A percentile compares a stretch with the other conserved stretches of the same genome.
Conservation (phyloP, 2,797 vertebrate species). For the Coluber constrictor region DNA sequence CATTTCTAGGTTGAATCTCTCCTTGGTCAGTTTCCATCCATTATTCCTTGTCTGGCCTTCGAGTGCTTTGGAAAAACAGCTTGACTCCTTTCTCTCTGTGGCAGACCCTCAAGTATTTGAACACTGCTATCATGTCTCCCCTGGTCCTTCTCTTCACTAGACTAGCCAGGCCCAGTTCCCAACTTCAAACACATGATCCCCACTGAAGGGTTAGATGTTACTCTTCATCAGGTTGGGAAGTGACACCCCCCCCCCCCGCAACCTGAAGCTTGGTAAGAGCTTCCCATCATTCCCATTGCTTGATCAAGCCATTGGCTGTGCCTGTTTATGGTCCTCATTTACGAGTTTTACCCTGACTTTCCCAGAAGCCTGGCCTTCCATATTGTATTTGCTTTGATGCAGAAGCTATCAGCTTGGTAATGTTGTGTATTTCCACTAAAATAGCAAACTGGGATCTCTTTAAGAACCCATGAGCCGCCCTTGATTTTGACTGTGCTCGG, state of each 20-base stretch:
- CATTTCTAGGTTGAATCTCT: too few species aligned
- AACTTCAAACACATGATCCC: not conserved
- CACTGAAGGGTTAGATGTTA: not conserved
- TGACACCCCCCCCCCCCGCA: not conserved
- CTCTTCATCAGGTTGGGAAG: not conserved
- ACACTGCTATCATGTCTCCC: too few species aligned
- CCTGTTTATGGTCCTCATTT: not conserved
- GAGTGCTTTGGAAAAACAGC: too few species aligned
- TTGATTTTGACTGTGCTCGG: not conserved
- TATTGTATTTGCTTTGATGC: not conserved
- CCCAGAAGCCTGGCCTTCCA: not conserved
- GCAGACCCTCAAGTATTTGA: too few species aligned
- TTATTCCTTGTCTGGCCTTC: too few species aligned
- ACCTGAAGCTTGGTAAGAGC: not conserved
- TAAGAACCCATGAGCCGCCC: fast-evolving
- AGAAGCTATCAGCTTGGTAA: not conserved
- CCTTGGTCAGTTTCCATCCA: too few species aligned
- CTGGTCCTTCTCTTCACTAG: too few species aligned
- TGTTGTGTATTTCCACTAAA: not conserved
- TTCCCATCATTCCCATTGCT: not conserved
- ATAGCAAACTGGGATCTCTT: not conserved
- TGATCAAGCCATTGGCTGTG: not conserved
- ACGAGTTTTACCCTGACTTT: not conserved
- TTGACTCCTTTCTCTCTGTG: too few species aligned
- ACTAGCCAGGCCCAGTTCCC: too few species aligned